Base-by-base conservation (phyloP, 2,888 invertebrate genomes). In the Chironomus riparius region DNA sequence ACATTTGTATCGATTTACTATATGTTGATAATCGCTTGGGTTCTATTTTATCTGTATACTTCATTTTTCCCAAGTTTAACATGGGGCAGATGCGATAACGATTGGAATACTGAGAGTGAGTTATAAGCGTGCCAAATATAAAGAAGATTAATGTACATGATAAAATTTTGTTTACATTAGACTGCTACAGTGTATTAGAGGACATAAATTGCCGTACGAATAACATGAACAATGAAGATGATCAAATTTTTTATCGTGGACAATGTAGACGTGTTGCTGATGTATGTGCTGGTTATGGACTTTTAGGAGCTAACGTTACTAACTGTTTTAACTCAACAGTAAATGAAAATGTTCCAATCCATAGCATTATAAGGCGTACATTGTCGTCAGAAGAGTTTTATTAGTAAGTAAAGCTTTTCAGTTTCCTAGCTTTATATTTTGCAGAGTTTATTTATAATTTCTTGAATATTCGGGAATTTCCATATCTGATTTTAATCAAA, bases 21-120 rank as follows among this genome's bases (percentile, higher is more conserved):
- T 83, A 93, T 92, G 89, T 88, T 92, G 50, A 91, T 93, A 77
- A 90, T 92, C 68, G 87, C 90, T 0, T 93, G 92, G 90, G 90
- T 91, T 0, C 82, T 91, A 21, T 92, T 91, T 82, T 93, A 92
- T 82, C 89, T 90, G 47, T 88, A 90, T 73, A 89, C 90, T 1
- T 92, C 92, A 0, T 87, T 92, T 78, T 85, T 86, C 10, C 85
- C 87, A 0, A 84, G 86, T 69, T 83, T 93, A 71, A 88, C 87
- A 22, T 93, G 92, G 90, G 90, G 90, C 68, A 87, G 87, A 12
- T 93, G 92, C 80, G 84, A 87, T 76, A 88, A 90, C 79, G 82
- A 82, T 0, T 90, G 86, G 80, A 90, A 90, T 80, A 86, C 87
- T 65, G 80, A 83, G 28, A 82, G 90, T 90, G 82, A 87, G 88